These are phyloP conservation scores for Poecilia gillii DNA, from an alignment of 2,797 vertebrate species.

Conservation along the genomic window DNA sequence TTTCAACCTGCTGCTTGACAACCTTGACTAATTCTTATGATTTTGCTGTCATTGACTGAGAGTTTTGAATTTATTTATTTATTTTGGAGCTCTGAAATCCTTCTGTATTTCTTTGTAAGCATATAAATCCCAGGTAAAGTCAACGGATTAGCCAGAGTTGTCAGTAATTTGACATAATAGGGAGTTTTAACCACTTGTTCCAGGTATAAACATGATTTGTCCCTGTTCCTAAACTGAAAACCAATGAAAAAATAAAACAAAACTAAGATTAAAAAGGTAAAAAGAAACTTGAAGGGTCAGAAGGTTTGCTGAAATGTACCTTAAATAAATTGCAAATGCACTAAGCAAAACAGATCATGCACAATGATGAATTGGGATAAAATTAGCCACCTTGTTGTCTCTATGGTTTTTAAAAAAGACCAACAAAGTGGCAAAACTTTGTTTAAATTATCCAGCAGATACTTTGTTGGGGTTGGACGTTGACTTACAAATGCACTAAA, in stretches of 20 bases:
- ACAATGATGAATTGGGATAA: background rate
- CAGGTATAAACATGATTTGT: background rate
- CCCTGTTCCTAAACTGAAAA: background rate
- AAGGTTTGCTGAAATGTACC: background rate
- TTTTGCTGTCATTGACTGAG: background rate
- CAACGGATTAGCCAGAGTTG: background rate
- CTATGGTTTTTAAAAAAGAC: too few relatives aligned
- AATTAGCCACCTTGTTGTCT: background rate
- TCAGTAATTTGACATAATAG: background rate
- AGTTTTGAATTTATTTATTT: background rate
- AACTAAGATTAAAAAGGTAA: background rate
- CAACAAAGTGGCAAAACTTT: background rate
- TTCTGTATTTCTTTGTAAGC: background rate
- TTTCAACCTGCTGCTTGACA: background rate
- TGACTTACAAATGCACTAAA: background rate
- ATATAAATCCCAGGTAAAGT: background rate
- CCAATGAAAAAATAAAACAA: background rate
- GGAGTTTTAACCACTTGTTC: background rate
- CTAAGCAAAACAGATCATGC: background rate
- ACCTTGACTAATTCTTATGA: background rate
- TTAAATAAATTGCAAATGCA: background rate
- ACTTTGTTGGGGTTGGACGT: background rate
- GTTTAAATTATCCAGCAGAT: background rate
- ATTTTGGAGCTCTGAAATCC: background rate
- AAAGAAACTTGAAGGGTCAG: background rate